Evolutionary conservation across 92 coral and sea anemone genomes (phyloP).

Genomic region (Metridium senile): DNA sequence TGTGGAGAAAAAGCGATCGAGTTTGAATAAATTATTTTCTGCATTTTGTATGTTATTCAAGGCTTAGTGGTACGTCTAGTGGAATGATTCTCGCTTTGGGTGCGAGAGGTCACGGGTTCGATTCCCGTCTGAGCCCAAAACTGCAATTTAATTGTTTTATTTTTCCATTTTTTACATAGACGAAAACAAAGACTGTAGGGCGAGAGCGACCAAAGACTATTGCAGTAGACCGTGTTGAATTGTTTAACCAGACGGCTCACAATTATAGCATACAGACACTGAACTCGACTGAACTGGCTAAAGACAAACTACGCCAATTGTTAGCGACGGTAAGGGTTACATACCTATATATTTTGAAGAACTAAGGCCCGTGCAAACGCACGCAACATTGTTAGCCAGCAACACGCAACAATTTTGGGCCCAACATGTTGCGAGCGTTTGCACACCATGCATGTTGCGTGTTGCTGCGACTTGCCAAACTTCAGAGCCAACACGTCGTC

Average conservation of each 20-base stretch:
- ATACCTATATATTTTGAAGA: no score
- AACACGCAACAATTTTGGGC: no score
- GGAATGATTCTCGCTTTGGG: constrained; percentile 93
- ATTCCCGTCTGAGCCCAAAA: constrained; percentile 68
- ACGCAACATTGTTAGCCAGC: no score
- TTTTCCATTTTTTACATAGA: constrained; percentile 15
- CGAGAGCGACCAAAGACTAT: constrained; percentile 71
- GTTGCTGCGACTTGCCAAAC: no score
- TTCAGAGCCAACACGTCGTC: no score
- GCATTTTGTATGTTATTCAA: no score
- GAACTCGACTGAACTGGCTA: constrained; percentile 93
- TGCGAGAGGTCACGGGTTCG: constrained; percentile 92
- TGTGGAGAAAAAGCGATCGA: no score
- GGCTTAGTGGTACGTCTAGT: no score
- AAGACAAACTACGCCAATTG: constrained; percentile 74
- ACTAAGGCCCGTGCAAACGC: no score
- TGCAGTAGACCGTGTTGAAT: constrained; percentile 67
- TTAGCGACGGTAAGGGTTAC: constrained; percentile 69
- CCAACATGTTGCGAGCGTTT: no score
- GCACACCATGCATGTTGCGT: no score
- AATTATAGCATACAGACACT: constrained; percentile 95
- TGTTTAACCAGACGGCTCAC: constrained; percentile 74
- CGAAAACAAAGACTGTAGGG: constrained; percentile 57
- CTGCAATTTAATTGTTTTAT: not conserved
- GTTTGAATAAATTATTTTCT: no score